Evolutionary conservation across 2,113 vertebrate genomes (phyloP), one percentile per base, ranked within the genome.

Genomic region (Muntiacus reevesi): DNA sequence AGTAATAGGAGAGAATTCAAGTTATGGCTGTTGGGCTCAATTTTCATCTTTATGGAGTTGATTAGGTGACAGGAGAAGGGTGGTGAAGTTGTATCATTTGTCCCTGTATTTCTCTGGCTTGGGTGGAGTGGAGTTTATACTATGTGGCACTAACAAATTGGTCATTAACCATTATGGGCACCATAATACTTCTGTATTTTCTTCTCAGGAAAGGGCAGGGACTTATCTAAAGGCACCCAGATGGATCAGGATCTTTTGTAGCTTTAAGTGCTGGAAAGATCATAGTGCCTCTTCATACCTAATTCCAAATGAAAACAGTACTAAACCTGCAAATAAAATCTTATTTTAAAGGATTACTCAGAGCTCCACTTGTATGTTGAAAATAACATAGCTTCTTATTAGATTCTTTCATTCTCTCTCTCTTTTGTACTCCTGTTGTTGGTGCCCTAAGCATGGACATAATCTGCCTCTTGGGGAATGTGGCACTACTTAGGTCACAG

Each of bases 321-420:
- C 25, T 87, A 88, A 94, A 76, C 28, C 57, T 96, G 87, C 74
- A 84, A 47, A 87, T 64, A 64, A 95, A 87, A 83, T 47, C 62
- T 45, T 40, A 19, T 52, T 62, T 82, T 97, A 87, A 21, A 33
- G 90, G 67, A 87, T 79, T 40, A 87, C 33, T 90, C 57, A 17
- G 94, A 78, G 43, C 27, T 95, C 62, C 52, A 95, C 52, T 62
- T 93, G 36, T 36, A 89, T 64, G 52, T 89, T 94, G 93, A 90
- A 95, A 94, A 87, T 84, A 62, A 96, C 94, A 86, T 93, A 40
- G 67, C 64, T 94, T 92, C 76, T 94, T 92, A 74, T 11, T 94
- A 92, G 79, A 87, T 64, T 92, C 17, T 89, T 82, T 91, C 47
- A 59, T 85, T 95, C 21, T 74, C 52, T 45, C 28, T 82, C 23